Percentiles rank a stretch among this genome's conserved stretches.
Evolutionary conservation across 2,888 invertebrate genomes (phyloP).

Genomic region (Coelinius sp.): DNA sequence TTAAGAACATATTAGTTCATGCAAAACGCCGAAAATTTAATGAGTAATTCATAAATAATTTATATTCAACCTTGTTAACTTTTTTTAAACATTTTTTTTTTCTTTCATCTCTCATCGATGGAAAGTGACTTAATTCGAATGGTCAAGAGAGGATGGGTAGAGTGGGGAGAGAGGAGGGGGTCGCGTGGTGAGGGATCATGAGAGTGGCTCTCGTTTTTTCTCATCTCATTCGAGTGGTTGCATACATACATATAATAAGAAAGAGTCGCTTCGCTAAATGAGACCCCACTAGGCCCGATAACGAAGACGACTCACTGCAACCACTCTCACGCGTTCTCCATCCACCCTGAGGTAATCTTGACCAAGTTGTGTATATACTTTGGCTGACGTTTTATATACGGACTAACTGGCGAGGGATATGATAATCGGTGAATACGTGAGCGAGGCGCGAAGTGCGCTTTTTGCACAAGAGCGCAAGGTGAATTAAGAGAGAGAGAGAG

Average conservation of each 20-base stretch:
- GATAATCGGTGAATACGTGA: constrained; percentile 34
- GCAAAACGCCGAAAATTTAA: neutral
- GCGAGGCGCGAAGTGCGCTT: constrained; percentile 7
- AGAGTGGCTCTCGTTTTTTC: constrained; percentile 39
- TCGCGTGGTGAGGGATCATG: constrained; percentile 34
- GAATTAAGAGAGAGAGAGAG: constrained; percentile 28
- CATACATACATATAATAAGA: constrained; percentile 26
- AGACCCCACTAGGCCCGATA: constrained; percentile 53
- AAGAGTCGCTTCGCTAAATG: constrained; percentile 35
- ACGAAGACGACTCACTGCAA: constrained; percentile 46
- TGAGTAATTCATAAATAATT: constrained; percentile 20
- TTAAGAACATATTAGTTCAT: neutral
- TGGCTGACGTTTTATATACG: constrained; percentile 19
- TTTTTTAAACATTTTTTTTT: neutral
- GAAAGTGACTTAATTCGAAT: constrained; percentile 26
- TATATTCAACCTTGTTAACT: neutral
- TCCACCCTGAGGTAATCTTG: constrained; percentile 19
- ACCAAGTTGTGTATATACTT: constrained; percentile 23
- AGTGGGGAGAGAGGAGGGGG: neutral
- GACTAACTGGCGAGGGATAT: constrained; percentile 24
- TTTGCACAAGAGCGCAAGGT: constrained; percentile 11
- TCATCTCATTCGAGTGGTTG: constrained; percentile 36
- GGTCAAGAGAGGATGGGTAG: neutral
- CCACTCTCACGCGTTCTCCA: constrained; percentile 26
- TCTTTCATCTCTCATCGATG: neutral